Base-by-base conservation (phyloP, 2,888 invertebrate genomes). In the Muschampia plurimacula region DNA sequence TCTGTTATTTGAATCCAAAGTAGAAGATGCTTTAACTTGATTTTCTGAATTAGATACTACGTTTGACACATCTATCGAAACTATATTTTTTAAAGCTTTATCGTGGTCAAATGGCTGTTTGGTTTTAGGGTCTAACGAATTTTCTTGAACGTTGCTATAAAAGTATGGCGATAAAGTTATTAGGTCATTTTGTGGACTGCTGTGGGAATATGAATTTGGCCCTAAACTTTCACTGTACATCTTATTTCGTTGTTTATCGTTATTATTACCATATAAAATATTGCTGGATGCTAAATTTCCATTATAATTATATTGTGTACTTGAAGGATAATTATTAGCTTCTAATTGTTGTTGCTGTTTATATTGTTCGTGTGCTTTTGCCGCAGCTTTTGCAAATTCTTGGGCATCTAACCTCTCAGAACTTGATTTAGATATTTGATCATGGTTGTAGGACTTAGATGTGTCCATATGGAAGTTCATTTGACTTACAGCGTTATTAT, bases 81-180 rank as follows among this genome's bases (percentile, higher is more conserved):
- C 92, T 73, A 94, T 93, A 81, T 91, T 93, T 85, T 93, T 94
- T 67, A 94, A 81, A 1, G 93, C 94, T 78, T 92, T 95, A 52
- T 92, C 91, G 71, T 95, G 94, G 79, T 95, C 94, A 80, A 94
- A 94, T 0, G 88, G 86, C 75, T 85, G 87, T 79, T 93, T 91
- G 55, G 82, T 76, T 78, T 89, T 92, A 13, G 80, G 83, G 15
- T 92, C 91, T 52, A 81, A 52, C 44, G 74, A 80, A 74, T 79
- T 85, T 76, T 91, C 90, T 76, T 84, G 86, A 2, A 84, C 76
- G 78, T 84, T 88, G 13, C 82, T 73, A 74, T 86, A 85, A 74
- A 83, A 89, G 77, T 86, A 89, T 12, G 93, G 92, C 28, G 88
- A 86, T 22, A 85, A 88, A 22, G 92, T 92, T 12, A 92, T 86